Percentiles rank a stretch among this genome's conserved stretches.
These are phyloP conservation scores for Prenolepis imparis DNA, from an alignment of 2,888 invertebrate species.

Conservation along the genomic window DNA sequence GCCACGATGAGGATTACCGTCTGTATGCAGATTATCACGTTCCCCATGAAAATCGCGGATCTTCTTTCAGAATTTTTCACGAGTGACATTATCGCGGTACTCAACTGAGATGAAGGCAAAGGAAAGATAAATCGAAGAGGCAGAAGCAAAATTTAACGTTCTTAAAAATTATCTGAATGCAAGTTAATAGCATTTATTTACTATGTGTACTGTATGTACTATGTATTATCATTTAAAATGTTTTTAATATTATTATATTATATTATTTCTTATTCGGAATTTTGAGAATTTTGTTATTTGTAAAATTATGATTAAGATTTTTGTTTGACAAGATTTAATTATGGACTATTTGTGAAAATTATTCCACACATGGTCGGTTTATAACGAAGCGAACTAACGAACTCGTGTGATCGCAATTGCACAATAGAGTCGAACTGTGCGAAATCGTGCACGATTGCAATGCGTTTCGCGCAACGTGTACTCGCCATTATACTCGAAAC, in stretches of 20 bases:
- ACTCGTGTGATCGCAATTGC: slow-evolving; percentile 71
- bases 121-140: slow-evolving; percentile 2
- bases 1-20: slow-evolving; percentile 62
- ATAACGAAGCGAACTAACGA: slow-evolving; percentile 69
- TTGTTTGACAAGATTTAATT: not conserved
- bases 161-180: not conserved
- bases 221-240: slow-evolving; percentile 1
- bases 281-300: not conserved
- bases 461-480: slow-evolving; percentile 69
- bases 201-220: not conserved
- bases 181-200: not conserved
- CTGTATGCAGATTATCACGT: slow-evolving; percentile 64
- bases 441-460: slow-evolving; percentile 75
- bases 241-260: not conserved
- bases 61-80: slow-evolving; percentile 46
- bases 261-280: not conserved
- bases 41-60: slow-evolving; percentile 59
- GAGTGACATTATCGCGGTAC: slow-evolving; percentile 29
- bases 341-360: slow-evolving; percentile 12
- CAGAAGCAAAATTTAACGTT: slow-evolving; percentile 11
- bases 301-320: not conserved
- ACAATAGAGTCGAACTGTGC: slow-evolving; percentile 73
- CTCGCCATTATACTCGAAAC: slow-evolving; percentile 81
- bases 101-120: slow-evolving; percentile 15
- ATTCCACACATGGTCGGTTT: slow-evolving; percentile 19